Percentiles rank a stretch among this genome's conserved stretches.
Evolutionary conservation across 1,140 invertebrate genomes (phyloP).

Genomic region (Bombus superbus): DNA sequence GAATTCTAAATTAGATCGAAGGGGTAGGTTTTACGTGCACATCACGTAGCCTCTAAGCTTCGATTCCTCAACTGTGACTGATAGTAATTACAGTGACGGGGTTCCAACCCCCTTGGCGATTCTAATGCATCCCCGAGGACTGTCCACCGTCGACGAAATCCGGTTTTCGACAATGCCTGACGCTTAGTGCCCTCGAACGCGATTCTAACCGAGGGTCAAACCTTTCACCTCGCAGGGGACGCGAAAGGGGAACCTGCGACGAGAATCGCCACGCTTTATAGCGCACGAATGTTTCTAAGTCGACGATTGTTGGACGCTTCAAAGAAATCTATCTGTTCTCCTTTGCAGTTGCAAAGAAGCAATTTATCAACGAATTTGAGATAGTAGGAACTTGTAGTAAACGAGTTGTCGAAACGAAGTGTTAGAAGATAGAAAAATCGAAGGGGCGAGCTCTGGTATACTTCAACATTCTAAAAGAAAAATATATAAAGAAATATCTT

Average conservation of each 20-base stretch:
- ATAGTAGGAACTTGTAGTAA: not conserved
- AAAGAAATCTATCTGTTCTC: not conserved
- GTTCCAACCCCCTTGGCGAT: conserved; percentile 30
- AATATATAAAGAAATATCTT: too few species aligned
- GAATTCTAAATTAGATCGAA: not conserved
- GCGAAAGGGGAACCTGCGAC: conserved; percentile 13
- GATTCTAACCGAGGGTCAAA: conserved; percentile 15
- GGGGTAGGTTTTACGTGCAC: not conserved
- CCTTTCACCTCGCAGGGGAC: conserved; percentile 15
- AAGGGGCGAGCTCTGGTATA: not conserved
- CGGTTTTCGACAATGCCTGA: conserved; percentile 69
- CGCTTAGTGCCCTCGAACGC: conserved; percentile 2
- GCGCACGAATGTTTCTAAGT: not conserved
- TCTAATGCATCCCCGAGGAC: conserved; percentile 59
- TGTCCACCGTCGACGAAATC: conserved; percentile 60
- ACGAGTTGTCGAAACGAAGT: not conserved
- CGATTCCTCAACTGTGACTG: conserved; percentile 27
- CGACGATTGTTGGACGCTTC: too few species aligned
- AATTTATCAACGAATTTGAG: not conserved
- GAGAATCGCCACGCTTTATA: not conserved
- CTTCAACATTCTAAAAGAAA: too few species aligned
- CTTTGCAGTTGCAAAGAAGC: not conserved
- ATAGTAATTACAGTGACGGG: conserved; percentile 1
- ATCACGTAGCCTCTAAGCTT: too few species aligned
- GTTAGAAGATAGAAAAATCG: not conserved